These are phyloP conservation scores for Ruditapes philippinarum DNA, from an alignment of 1,140 invertebrate species.

Conservation along the genomic window DNA sequence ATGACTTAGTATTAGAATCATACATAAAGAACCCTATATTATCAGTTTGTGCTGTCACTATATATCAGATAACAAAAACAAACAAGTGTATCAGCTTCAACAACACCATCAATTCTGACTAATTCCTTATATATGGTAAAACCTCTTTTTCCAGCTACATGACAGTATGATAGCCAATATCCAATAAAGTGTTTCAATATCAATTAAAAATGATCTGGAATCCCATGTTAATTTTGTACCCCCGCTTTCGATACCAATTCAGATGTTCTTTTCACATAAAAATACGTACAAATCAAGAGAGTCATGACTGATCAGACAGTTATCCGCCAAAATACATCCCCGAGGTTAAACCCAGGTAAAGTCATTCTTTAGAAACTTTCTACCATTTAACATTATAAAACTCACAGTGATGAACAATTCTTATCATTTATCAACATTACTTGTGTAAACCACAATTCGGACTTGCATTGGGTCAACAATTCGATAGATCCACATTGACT, in stretches of 20 bases:
- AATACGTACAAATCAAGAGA: background rate
- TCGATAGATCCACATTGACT: background rate
- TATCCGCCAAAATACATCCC: background rate
- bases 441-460: background rate
- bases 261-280: background rate
- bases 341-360: background rate
- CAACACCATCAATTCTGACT: no score
- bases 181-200: background rate
- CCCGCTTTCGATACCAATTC: background rate
- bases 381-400: conserved; percentile 16
- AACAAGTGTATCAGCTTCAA: no score
- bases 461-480: background rate
- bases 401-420: background rate
- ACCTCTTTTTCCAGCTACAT: no score
- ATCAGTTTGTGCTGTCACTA: no score
- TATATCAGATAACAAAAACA: no score
- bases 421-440: background rate
- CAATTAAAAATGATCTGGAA: background rate
- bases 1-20: no score
- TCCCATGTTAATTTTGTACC: background rate
- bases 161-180: background rate
- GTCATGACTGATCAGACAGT: background rate
- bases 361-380: background rate
- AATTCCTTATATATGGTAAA: no score
- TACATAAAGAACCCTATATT: no score